Percentiles rank a stretch among this genome's conserved stretches.
Evolutionary conservation across 1,140 invertebrate species (phyloP).

Genomic region (Limonius californicus): DNA sequence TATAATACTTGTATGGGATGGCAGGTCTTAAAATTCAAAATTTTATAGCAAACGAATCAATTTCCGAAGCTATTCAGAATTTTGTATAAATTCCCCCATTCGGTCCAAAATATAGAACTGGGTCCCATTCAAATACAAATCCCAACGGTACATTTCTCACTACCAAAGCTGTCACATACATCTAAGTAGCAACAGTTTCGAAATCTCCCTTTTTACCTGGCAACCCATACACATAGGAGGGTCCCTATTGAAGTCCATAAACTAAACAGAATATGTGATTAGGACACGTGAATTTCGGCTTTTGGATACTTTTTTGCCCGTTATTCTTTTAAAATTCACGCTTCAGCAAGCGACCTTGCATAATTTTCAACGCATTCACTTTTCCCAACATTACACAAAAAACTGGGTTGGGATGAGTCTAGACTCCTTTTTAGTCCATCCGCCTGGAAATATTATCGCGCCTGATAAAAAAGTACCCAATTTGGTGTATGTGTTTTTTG

Average conservation of each 20-base stretch:
- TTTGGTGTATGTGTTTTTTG: background rate
- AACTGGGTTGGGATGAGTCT: background rate
- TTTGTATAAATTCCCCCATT: too few relatives aligned
- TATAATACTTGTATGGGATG: too few relatives aligned
- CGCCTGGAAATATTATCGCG: background rate
- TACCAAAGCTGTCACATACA: too few relatives aligned
- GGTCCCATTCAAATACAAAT: too few relatives aligned
- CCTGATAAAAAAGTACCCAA: background rate
- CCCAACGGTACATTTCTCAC: too few relatives aligned
- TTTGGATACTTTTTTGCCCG: background rate
- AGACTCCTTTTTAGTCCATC: background rate
- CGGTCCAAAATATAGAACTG: too few relatives aligned
- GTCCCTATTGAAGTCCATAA: background rate
- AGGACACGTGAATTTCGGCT: background rate
- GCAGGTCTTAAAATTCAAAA: too few relatives aligned
- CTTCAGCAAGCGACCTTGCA: background rate
- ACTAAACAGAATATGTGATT: background rate
- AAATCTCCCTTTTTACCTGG: background rate
- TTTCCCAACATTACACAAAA: background rate
- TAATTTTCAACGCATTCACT: background rate
- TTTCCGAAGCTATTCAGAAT: too few relatives aligned
- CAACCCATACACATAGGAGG: background rate
- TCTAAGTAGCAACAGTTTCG: background rate
- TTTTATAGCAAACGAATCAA: too few relatives aligned
- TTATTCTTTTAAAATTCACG: background rate